phyloP scores from a whole-genome alignment of 2,113 vertebrate species.

The Chrysemys picta region DNA sequence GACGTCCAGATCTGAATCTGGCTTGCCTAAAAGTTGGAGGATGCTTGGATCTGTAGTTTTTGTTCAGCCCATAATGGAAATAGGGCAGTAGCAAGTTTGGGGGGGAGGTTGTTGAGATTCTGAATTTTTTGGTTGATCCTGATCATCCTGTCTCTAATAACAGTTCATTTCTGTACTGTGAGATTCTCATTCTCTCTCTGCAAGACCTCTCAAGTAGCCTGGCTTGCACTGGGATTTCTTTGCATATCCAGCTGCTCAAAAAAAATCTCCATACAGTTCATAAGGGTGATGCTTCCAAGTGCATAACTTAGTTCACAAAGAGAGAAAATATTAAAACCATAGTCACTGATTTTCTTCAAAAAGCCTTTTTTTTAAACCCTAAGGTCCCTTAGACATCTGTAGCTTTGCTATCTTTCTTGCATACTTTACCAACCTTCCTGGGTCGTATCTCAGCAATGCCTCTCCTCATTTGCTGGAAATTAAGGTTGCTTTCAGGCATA shows the following conservation, averaged over 20 bases:
- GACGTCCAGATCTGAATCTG: not conserved
- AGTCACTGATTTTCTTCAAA: not conserved
- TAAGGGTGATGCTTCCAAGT: not conserved
- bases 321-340: not conserved
- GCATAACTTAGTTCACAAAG: not conserved
- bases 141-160: not conserved
- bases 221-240: too few relatives aligned
- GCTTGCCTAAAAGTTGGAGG: not conserved
- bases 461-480: not conserved
- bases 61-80: fast-evolving
- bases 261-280: not conserved
- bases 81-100: not conserved
- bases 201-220: not conserved
- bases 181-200: not conserved
- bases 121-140: too few relatives aligned
- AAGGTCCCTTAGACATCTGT: not conserved
- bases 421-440: not conserved
- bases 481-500: not conserved
- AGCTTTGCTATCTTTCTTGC: not conserved
- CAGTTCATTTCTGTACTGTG: not conserved
- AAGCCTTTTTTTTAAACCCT: not conserved
- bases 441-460: not conserved
- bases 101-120: fast-evolving
- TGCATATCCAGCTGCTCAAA: not conserved
- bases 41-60: not conserved